A percentile compares a stretch with the other conserved stretches of the same genome.
Conservation (phyloP, 2,888 invertebrate species). For the Cephus runcator region DNA sequence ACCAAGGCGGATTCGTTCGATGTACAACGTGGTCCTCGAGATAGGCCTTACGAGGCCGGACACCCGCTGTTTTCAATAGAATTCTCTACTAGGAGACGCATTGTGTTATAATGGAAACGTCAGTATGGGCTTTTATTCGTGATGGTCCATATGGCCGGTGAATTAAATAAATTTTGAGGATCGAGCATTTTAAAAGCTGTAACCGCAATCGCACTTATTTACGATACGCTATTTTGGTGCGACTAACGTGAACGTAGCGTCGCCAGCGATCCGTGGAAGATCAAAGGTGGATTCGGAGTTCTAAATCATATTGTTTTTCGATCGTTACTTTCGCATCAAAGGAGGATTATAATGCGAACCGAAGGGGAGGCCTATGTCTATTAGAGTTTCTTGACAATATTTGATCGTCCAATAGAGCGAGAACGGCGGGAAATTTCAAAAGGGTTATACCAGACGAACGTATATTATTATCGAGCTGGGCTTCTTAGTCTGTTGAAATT, state of each 20-base stretch:
- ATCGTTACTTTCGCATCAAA: conserved; percentile 7
- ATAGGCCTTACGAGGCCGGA: background rate
- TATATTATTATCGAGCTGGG: background rate
- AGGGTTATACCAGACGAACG: background rate
- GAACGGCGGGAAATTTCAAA: background rate
- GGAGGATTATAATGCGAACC: background rate
- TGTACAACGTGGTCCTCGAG: background rate
- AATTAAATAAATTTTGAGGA: background rate
- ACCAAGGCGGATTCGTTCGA: background rate
- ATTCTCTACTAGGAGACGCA: background rate
- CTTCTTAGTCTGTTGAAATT: background rate
- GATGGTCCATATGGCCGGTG: background rate
- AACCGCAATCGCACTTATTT: background rate
- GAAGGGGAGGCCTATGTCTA: background rate
- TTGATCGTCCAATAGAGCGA: background rate
- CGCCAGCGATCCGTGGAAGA: background rate
- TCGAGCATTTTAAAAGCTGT: background rate
- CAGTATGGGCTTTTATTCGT: background rate
- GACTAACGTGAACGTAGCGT: background rate
- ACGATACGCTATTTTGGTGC: conserved; percentile 2
- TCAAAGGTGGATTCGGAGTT: background rate
- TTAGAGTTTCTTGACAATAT: background rate
- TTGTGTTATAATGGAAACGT: background rate
- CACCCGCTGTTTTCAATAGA: conserved; percentile 1
- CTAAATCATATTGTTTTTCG: conserved; percentile 6